phyloP scores from a whole-genome alignment of 1,140 invertebrate species.

The Drosophila athabasca region DNA sequence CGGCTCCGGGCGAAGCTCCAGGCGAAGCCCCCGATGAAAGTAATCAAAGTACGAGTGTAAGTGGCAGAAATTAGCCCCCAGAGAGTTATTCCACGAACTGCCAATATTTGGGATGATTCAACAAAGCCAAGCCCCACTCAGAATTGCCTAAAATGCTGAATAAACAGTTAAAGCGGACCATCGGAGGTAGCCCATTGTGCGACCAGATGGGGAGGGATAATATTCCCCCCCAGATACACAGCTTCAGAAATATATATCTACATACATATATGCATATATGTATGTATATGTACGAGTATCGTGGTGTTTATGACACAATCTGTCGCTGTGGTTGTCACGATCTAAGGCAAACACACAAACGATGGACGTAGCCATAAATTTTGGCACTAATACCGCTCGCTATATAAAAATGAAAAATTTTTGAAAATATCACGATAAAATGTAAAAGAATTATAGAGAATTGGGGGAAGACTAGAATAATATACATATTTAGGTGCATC shows the following conservation, averaged over 20 bases:
- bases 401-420: constrained; percentile 41
- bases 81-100: constrained; percentile 31
- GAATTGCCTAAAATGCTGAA: constrained; percentile 22
- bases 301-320: constrained; percentile 12
- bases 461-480: constrained; percentile 12
- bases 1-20: background rate
- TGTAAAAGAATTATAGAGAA: constrained; percentile 32
- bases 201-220: background rate
- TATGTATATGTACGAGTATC: constrained; percentile 10
- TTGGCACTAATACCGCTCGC: constrained; percentile 63
- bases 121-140: constrained; percentile 21
- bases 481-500: background rate
- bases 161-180: constrained; percentile 15
- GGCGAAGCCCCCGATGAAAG: constrained; percentile 39
- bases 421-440: constrained; percentile 36
- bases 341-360: constrained; percentile 20
- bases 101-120: constrained; percentile 52
- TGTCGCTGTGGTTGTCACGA: constrained; percentile 40
- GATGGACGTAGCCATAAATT: constrained; percentile 41
- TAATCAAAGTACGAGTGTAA: constrained; percentile 58
- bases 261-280: too few species aligned
- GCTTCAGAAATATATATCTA: background rate
- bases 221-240: too few species aligned
- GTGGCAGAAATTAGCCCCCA: constrained; percentile 44
- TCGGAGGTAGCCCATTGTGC: background rate